Evolutionary conservation across 2,797 vertebrate genomes (phyloP), one percentile per base, ranked within the genome.

Genomic region (Phaenicophaeus curvirostris): DNA sequence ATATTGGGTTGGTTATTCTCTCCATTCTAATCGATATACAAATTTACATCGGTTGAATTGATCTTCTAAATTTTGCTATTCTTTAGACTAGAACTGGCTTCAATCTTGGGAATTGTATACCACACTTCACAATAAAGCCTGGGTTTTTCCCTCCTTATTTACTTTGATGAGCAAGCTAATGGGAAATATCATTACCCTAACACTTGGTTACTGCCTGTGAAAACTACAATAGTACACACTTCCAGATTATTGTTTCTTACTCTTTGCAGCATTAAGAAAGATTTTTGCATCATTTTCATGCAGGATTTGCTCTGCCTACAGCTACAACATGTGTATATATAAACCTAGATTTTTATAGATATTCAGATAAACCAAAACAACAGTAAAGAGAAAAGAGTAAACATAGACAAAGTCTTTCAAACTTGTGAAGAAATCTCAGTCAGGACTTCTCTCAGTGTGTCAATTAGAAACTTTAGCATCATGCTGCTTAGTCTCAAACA

Each of bases 271-370:
- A n/a, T 50, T 57, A 37, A 9, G 39, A 68, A 78, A 86, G 20
- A 4, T 4, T 61, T 63, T 57, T 59, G 4, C 20, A 42, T 18
- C 5, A 39, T 76, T 69, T 77, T 8, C 11, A 46, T 28, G 6
- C 6, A 30, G 30, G 37, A 57, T 2, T 30, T 54, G n/a, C 5
- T 91, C 66, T 71, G 6, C 11, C 65, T 88, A 68, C 48, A 66
- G 12, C 17, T 69, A 28, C 13, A 77, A 44, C 31, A 67, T 5
- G 3, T 0, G 0, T 33, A 50, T 1, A 2, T 21, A 28, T 33
- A 73, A 74, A 54, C 2, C 3, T 18, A 54, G 18, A 7, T 37
- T 37, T 82, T 39, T 31, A 15, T 51, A 66, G 15, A 31, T n/a
- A 27, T 9, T 41, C 23, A 30, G 13, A 31, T 1, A 14, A 50